Conservation (phyloP, 2,113 vertebrate genomes). For the Trinectes maculatus region DNA sequence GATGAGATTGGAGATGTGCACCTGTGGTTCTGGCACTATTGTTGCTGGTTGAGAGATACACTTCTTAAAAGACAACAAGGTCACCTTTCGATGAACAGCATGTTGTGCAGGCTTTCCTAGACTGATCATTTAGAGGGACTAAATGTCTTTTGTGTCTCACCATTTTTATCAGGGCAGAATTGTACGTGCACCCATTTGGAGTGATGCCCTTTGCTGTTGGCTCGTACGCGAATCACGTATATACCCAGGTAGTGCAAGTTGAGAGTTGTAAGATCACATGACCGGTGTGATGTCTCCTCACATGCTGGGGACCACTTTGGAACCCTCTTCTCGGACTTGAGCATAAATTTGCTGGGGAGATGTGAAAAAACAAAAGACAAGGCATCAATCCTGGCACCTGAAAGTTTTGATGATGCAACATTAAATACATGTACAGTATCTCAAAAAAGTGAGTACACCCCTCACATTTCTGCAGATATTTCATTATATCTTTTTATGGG, state of each 20-base stretch:
- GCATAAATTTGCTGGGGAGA: constrained; percentile 32
- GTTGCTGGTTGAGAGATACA: too few species aligned
- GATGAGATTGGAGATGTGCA: too few species aligned
- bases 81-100: too few species aligned
- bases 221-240: constrained; percentile 56
- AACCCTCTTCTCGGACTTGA: neutral
- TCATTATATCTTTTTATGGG: too few species aligned
- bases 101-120: too few species aligned
- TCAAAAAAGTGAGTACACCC: too few species aligned
- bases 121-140: too few species aligned
- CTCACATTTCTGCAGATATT: too few species aligned
- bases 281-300: neutral
- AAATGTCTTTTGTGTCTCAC: constrained; percentile 53
- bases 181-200: constrained; percentile 53
- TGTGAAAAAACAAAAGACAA: neutral
- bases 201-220: neutral
- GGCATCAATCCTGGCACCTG: neutral
- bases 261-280: constrained; percentile 60
- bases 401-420: too few species aligned
- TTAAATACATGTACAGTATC: too few species aligned
- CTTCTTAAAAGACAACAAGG: too few species aligned
- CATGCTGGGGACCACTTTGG: constrained; percentile 25
- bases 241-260: constrained; percentile 53
- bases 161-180: constrained; percentile 75
- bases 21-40: too few species aligned